phyloP scores from a whole-genome alignment of 2,113 vertebrate species.

The Centropus bengalensis region DNA sequence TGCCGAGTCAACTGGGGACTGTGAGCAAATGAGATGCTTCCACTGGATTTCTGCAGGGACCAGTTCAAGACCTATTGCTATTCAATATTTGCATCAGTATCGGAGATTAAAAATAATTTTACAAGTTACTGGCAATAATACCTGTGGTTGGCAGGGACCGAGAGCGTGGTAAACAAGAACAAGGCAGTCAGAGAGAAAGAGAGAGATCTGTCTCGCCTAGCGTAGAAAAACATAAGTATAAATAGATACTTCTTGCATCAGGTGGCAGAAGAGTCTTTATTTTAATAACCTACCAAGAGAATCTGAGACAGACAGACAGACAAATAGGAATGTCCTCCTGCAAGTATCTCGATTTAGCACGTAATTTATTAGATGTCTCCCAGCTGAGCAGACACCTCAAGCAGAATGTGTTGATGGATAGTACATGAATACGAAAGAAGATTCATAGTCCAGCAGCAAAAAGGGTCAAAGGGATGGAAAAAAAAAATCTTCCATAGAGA shows the following conservation, averaged over 20 bases:
- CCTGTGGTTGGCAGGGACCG: background rate
- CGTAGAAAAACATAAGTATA: background rate
- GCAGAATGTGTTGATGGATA: background rate
- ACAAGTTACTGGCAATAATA: background rate
- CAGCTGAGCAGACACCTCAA: background rate
- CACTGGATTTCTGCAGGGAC: background rate
- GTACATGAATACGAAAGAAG: background rate
- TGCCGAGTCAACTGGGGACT: background rate
- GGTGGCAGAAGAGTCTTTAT: background rate
- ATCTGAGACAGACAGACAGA: background rate
- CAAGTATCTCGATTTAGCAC: background rate
- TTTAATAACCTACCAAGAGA: background rate
- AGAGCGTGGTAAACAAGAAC: background rate
- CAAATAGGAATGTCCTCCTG: background rate
- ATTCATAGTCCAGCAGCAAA: background rate
- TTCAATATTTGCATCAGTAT: background rate
- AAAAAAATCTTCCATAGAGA: background rate
- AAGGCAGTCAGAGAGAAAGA: background rate
- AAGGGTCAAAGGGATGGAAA: background rate
- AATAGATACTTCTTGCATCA: background rate
- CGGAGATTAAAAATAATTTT: background rate
- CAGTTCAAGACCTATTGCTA: background rate
- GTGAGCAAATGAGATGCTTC: background rate
- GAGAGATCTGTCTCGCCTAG: background rate
- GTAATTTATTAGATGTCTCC: background rate